Evolutionary conservation across 1,140 invertebrate species (phyloP), one percentile per base, ranked within the genome.

Genomic region (Proctacanthus coquilletti): DNA sequence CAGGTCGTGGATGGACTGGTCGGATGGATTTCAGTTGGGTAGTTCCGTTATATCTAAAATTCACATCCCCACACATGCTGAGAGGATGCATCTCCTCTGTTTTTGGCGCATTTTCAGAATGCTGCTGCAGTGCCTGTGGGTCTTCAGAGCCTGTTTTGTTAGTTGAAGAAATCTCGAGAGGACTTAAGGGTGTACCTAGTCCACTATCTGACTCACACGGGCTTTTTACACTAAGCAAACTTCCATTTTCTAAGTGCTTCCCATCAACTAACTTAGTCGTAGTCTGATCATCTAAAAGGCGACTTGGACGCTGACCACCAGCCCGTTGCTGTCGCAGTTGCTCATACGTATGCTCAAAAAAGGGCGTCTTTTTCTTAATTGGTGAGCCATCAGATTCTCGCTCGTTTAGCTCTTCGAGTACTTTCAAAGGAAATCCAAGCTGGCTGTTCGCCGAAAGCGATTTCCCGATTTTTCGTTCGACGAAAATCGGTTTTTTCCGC

Each of bases 1-100:
- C 23, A 9, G 23, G 23, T 13, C 23, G 23, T 27, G 23, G 13
- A 38, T 58, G 55, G 21, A 52, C 44, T 9, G 55, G 55, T 27
- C 53, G 44, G 34, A 54, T 51, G 6, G 56, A 46, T 50, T 75
- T 75, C 27, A 77, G 49, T 53, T 77, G 73, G 3, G 73, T 74
- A 3, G 73, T 77, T 21, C 74, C 74, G 37, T 72, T 72, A 43
- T 67, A 77, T 39, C 68, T 72, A 29, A 77, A 72, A 50, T 68
- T 71, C 2, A 78, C 74, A 48, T 75, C 75, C 17, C 66, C 68
- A 14, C 65, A 65, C 33, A 68, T 65, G 42, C 72, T 70, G 2
- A 74, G 43, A 1, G 71, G 71, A 52, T 72, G 71, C 42, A 71
- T 47, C 2, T 32, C 13, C 23, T n/a, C 45, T n/a, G 37, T 39